phyloP scores from a whole-genome alignment of 2,113 vertebrate species.

The Lepus timidus region DNA sequence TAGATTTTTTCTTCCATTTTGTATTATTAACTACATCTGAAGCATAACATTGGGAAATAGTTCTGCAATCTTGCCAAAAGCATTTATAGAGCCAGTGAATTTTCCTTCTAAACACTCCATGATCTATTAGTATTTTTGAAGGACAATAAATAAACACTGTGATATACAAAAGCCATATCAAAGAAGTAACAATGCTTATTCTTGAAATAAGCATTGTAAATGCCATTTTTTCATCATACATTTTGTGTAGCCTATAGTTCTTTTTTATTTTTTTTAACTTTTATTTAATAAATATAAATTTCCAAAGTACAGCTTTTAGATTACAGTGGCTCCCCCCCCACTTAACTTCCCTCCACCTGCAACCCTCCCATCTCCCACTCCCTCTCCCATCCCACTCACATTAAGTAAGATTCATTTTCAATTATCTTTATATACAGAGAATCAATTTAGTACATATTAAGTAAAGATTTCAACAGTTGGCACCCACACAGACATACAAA shows the following conservation, averaged over 20 bases:
- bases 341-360: too few species aligned
- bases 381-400: too few species aligned
- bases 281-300: too few species aligned
- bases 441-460: too few species aligned
- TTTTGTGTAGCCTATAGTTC: neutral
- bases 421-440: too few species aligned
- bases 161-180: neutral
- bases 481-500: too few species aligned
- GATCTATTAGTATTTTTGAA: conserved; percentile 37
- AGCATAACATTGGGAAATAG: conserved; percentile 38
- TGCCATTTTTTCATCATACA: neutral
- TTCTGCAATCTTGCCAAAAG: conserved; percentile 33
- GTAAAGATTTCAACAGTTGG: too few species aligned
- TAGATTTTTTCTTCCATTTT: conserved; percentile 24
- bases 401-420: too few species aligned
- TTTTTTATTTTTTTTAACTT: too few species aligned
- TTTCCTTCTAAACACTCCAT: conserved; percentile 41
- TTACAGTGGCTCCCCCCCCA: too few species aligned
- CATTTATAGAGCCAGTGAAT: neutral
- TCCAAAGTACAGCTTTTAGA: too few species aligned
- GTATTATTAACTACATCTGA: conserved; percentile 58
- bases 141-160: conserved; percentile 22
- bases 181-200: conserved; percentile 10
- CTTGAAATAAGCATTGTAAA: conserved; percentile 54
- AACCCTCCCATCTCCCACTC: too few species aligned